Evolutionary conservation across 2,888 invertebrate genomes (phyloP), one percentile per base, ranked within the genome.

Genomic region (Trilocha varians): DNA sequence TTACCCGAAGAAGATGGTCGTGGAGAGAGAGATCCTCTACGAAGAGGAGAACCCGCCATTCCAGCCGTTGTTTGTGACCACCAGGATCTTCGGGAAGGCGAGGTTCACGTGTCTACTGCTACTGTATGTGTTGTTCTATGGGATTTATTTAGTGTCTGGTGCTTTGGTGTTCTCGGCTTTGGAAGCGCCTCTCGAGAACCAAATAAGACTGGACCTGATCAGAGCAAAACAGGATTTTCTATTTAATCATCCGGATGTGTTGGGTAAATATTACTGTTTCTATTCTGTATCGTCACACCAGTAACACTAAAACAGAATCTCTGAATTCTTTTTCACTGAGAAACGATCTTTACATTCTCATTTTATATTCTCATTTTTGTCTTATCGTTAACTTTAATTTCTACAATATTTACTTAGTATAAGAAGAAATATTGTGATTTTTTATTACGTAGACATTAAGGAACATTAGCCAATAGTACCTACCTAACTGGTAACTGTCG

Each of bases 91-190:
- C 46, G 88, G 89, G 1, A 71, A 88, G 42, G 76, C 87, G 35
- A 78, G 87, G 49, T 88, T 88, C 50, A 83, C 88, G 0, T 85
- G 79, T 40, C 70, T 90, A 25, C 74, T 91, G 47, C 47, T 76
- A 6, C 60, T 87, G 15, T 91, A 87, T 58, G 59, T 90, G 3
- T 40, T 88, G 3, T 87, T 91, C 53, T 92, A 91, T 65, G 49
- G 87, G 4, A 66, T 85, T 35, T 93, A 90, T 68, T 69, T 93
- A 60, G 76, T 88, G 14, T 75, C 89, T 42, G 93, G 93, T 0
- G 91, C 91, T 0, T 54, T 89, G 45, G 87, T 91, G 39, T 93
- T 93, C 67, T 87, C 88, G 32, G 77, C 87, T 11, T 68, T 93
- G 47, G 94, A 94, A 69, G 79, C 87, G 0, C 91, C 91, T 0